Base-by-base conservation (phyloP, 2,888 invertebrate genomes). In the Tipula unca region DNA sequence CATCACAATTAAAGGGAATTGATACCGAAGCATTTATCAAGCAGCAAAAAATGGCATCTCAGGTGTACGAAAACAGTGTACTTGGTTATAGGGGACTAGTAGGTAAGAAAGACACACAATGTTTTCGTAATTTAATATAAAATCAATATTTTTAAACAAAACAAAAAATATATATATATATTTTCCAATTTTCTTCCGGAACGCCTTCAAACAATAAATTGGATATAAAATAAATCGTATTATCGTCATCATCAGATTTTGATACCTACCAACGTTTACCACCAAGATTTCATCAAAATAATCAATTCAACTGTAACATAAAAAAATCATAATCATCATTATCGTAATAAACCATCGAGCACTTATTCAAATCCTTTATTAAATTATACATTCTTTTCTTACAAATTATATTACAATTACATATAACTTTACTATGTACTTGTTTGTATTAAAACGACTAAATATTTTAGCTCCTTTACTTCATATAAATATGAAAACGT, bases 51-150 rank as follows among this genome's bases (percentile, higher is more conserved):
- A 93, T 95, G 89, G 93, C 95, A 85, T 94, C 93, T 89, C 93
- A 94, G 82, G 93, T 95, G 90, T 94, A 95, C 88, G 95, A 96
- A 89, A 94, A 95, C 85, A 94, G 95, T 48, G 94, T 95, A 29
- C 92, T 95, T 88, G 95, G 95, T 83, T 96, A 95, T 89, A 92
- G 95, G 88, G 95, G 95, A 35, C 90, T 96, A n/a, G 94, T 95
- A 87, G 95, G 95, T 95, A 89, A 88, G 88, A 88, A 48, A 17
- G 82, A 20, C 48, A 17, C 3, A n/a, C 0, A 17, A 48, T 69
- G 2, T 20, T 17, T 17, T 54, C 1, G 17, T 39, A 39, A 0
- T 69, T 69, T 69, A 69, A 25, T 25, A 69, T 25, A 69, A 69
- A 69, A 69, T 69, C 69, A 69, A 69, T 25, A 32, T 32, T 6